Evolutionary conservation across 2,113 vertebrate species (phyloP).

Genomic region (Aptenodytes forsteri): DNA sequence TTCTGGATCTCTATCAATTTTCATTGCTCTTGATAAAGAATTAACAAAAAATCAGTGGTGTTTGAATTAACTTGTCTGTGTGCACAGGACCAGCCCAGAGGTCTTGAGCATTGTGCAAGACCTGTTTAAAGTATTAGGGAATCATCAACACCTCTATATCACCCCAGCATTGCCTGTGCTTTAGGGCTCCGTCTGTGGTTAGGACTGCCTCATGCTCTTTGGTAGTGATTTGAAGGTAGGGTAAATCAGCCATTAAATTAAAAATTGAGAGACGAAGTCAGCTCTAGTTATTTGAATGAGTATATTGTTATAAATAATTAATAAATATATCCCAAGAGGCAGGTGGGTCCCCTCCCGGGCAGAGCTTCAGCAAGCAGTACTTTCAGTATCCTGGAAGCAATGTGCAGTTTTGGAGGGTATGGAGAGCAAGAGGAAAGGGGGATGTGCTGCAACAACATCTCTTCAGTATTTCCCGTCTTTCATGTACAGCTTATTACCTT

Average conservation of each 20-base stretch:
- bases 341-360: background rate
- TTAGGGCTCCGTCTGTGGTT: background rate
- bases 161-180: fast-evolving
- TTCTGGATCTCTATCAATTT: background rate
- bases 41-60: background rate
- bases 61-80: background rate
- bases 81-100: background rate
- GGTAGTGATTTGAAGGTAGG: background rate
- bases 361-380: background rate
- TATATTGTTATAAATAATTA: background rate
- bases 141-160: background rate
- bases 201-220: background rate
- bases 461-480: background rate
- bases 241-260: background rate
- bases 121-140: background rate
- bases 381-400: background rate
- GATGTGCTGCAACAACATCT: background rate
- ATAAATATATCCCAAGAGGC: background rate
- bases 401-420: background rate
- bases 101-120: fast-evolving
- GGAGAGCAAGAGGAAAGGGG: background rate
- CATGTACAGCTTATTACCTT: background rate
- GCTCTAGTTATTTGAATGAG: background rate
- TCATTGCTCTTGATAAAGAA: background rate
- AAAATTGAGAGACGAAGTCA: background rate